Base-by-base conservation (phyloP, 2,113 vertebrate genomes). In the Nerophis ophidion region DNA sequence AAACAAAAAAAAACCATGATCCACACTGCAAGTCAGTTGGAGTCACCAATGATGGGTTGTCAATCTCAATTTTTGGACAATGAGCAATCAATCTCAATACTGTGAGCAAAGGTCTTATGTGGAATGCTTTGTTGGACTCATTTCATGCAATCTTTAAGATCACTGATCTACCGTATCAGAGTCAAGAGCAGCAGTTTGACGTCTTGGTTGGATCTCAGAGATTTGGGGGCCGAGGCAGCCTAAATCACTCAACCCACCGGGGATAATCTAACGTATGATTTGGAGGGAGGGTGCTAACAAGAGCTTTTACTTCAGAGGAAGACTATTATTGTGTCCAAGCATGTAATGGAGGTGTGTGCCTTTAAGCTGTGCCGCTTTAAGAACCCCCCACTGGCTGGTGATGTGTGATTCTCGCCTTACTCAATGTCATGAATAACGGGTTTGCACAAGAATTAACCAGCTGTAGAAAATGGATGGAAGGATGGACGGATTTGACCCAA, bases 221-320 rank as follows among this genome's bases (percentile, higher is more conserved):
- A 49, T 82, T 71, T 57, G 38, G 61, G 59, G 65, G 59, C 46
- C 48, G 52, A 70, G 60, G 64, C 40, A 59, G 56, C 57, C 58
- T 78, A 72, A 78, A 80, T 81, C 66, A 78, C 53, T 66, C 75
- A 61, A 72, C 15, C 75, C 70, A 78, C 34, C 2, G 71, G 62
- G 70, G 68, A 79, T 77, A 73, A 83, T 80, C 74, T 65, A 71
- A 60, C 55, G 60, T 62, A 53, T 75, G 77, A 82, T 77, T 83
- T 76, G 75, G 56, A 55, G 67, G 70, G 57, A 71, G 70, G 70
- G 61, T 47, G 66, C 50, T 70, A 49, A 61, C 60, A 57, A 56
- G 13, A 56, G 65, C 62, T 81, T 76, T 72, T 62, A 70, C 55
- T 65, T 64, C 59, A 68, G 14, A 62, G 63, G 61, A 71, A 59